Conservation (phyloP, 2,113 vertebrate species). For the Callithrix jacchus region DNA sequence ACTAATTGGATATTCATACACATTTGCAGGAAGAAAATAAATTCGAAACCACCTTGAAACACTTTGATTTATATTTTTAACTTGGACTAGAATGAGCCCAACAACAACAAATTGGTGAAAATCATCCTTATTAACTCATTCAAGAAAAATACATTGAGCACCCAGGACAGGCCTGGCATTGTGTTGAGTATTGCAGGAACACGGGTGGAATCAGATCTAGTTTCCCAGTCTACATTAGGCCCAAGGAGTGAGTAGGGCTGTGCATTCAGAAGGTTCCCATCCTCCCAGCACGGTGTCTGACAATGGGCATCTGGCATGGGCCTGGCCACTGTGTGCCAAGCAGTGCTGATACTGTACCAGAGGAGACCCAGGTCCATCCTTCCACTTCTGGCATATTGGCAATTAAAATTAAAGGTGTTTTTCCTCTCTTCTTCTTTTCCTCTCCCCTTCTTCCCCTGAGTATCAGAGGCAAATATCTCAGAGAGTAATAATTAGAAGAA, state of each 20-base stretch:
- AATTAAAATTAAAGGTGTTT: not conserved
- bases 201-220: not conserved
- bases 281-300: not conserved
- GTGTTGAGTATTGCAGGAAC: not conserved
- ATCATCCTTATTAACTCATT: not conserved
- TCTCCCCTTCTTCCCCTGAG: not conserved
- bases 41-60: not conserved
- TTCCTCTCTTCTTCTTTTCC: not conserved
- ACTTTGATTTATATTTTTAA: not conserved
- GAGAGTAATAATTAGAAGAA: not conserved
- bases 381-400: not conserved
- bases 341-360: not conserved
- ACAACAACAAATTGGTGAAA: not conserved
- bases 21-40: not conserved
- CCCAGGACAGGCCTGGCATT: not conserved
- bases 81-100: not conserved
- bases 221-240: not conserved
- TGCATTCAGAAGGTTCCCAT: not conserved
- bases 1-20: not conserved
- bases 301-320: accelerated
- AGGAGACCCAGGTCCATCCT: not conserved
- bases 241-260: not conserved
- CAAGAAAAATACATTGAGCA: not conserved
- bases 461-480: not conserved
- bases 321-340: accelerated